phyloP scores from a whole-genome alignment of 2,113 vertebrate species.

The Heterocephalus glaber region DNA sequence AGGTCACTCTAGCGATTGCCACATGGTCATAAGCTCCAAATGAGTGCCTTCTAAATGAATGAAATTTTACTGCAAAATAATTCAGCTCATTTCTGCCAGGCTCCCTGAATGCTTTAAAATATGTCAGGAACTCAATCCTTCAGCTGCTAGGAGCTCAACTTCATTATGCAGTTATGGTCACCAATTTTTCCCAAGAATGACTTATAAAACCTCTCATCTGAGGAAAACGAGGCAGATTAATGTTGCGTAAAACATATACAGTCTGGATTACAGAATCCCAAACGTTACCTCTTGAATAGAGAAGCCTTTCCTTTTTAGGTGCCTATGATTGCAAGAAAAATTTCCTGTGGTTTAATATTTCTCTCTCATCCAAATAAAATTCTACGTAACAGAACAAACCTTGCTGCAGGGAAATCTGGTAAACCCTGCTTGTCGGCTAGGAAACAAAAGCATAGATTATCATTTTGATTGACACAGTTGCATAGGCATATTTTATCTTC shows the following conservation, averaged over 20 bases:
- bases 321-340: constrained; percentile 25
- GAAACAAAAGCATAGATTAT: background rate
- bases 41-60: background rate
- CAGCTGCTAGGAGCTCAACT: constrained; percentile 31
- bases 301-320: background rate
- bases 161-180: constrained; percentile 58
- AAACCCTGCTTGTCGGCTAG: background rate
- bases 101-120: background rate
- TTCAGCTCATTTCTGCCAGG: constrained; percentile 24
- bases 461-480: background rate
- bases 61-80: background rate
- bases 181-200: constrained; percentile 53
- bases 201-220: constrained; percentile 75
- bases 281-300: background rate
- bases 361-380: background rate
- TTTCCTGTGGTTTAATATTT: background rate
- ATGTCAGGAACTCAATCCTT: constrained; percentile 17
- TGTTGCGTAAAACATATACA: constrained; percentile 72
- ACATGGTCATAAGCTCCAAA: background rate
- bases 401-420: background rate
- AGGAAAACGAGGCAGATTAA: constrained; percentile 72
- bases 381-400: background rate
- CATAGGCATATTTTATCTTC: background rate
- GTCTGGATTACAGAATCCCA: constrained; percentile 66
- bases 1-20: background rate